These are phyloP conservation scores for Epinephelus coioides DNA, from an alignment of 2,797 vertebrate species.

Conservation along the genomic window DNA sequence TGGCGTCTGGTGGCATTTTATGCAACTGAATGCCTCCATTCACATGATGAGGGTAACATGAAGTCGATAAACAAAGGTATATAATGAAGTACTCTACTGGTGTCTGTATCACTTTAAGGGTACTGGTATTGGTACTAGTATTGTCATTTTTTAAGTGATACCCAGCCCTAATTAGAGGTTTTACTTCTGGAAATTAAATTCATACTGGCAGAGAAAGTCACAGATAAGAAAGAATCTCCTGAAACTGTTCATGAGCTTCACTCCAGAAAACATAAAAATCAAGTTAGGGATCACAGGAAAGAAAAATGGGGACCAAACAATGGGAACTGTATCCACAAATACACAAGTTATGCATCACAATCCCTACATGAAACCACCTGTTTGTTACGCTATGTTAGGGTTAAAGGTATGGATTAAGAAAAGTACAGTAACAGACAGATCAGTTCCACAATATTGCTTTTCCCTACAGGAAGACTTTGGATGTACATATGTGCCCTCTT, in stretches of 20 bases:
- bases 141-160: too few relatives aligned
- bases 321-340: slow-evolving; percentile 22
- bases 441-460: slow-evolving; percentile 69
- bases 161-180: background rate
- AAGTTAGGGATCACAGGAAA: slow-evolving; percentile 16
- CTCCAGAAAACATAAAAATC: slow-evolving; percentile 21
- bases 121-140: too few relatives aligned
- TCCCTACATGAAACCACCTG: slow-evolving; percentile 45
- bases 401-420: slow-evolving; percentile 21
- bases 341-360: slow-evolving; percentile 41
- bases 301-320: background rate
- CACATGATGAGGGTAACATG: too few relatives aligned
- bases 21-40: too few relatives aligned
- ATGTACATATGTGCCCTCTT: slow-evolving; percentile 48
- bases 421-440: slow-evolving; percentile 43
- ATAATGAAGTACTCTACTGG: too few relatives aligned
- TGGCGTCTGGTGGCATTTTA: too few relatives aligned
- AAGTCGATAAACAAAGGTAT: too few relatives aligned
- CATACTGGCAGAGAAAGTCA: background rate
- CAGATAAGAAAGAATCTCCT: slow-evolving; percentile 4
- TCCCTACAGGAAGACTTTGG: slow-evolving; percentile 70
- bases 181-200: slow-evolving; percentile 7
- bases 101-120: too few relatives aligned
- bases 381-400: slow-evolving; percentile 18
- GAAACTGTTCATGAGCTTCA: slow-evolving; percentile 1